Conservation (phyloP, 1,140 invertebrate genomes). For the Bombyx mandarina region DNA sequence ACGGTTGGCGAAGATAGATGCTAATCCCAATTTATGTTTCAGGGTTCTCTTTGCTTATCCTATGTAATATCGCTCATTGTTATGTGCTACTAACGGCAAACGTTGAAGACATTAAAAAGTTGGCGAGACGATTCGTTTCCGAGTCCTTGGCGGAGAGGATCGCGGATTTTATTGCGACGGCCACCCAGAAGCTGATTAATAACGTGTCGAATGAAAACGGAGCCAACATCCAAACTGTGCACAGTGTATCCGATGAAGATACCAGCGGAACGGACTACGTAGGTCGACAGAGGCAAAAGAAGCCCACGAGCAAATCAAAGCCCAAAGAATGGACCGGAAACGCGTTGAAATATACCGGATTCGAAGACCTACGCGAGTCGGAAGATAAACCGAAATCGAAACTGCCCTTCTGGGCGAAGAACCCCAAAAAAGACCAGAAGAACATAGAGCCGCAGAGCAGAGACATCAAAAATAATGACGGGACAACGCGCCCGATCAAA, state of each 20-base stretch:
- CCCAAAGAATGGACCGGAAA: neutral
- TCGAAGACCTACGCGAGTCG: too few relatives aligned
- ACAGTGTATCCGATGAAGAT: neutral
- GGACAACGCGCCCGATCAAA: too few relatives aligned
- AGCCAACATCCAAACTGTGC: neutral
- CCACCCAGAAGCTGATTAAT: constrained; percentile 1
- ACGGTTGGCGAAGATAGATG: too few relatives aligned
- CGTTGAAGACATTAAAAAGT: constrained; percentile 35
- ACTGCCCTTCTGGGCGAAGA: too few relatives aligned
- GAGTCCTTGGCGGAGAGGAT: constrained; percentile 30
- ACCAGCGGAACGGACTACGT: neutral
- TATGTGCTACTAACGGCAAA: constrained; percentile 43
- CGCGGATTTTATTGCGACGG: constrained; percentile 19
- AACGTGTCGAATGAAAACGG: constrained; percentile 18
- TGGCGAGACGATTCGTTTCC: constrained; percentile 36
- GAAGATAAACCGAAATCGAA: too few relatives aligned
- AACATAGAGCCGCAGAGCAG: too few relatives aligned
- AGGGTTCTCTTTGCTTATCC: constrained; percentile 9
- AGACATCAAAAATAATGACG: too few relatives aligned
- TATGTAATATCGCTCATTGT: constrained; percentile 14
- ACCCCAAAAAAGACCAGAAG: too few relatives aligned
- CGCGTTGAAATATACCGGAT: too few relatives aligned
- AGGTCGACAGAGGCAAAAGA: neutral
- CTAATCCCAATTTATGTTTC: too few relatives aligned
- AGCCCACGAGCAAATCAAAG: neutral